Base-by-base conservation (phyloP, 2,797 vertebrate genomes). In the Cyclura pinguis region DNA sequence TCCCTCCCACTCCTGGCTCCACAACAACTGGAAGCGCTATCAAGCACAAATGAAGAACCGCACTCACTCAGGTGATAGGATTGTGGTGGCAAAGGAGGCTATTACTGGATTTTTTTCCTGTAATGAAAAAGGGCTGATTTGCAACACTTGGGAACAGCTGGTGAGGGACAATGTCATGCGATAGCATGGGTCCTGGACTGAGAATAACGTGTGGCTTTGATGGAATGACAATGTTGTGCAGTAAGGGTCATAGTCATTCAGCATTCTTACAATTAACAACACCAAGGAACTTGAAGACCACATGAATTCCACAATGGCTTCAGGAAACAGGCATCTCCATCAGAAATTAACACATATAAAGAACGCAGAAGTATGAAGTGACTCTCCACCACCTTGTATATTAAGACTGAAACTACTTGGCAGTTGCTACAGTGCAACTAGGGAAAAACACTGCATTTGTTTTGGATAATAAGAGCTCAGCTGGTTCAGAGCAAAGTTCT, bases 331-430 rank as follows among this genome's bases (percentile, higher is more conserved):
- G 91, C 74, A 89, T 62, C 84, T 93, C 81, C 90, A 93, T 55
- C 81, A 93, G 84, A 94, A 92, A 78, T 90, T 59, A 89, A 50
- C 90, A 42, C 24, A 77, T 84, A 69, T 77, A 10, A 4, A 93
- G 80, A 42, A 73, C 62, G 73, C 35, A 16, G 20, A 10, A 50
- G 9, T 29, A 50, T 74, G 89, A 88, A 85, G 69, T 64, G 88
- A 91, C 4, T 77, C 20, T 88, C 77, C 29, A 78, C 67, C 20
- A 73, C 29, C n/a, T 32, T 22, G 81, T 32, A 47, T 32, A 38
- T 5, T 14, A 16, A 78, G 14, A 78, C 8, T 47, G 69, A 47
- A 62, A 52, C 29, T 89, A 24, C 32, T 67, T 55, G n/a, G 81
- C 35, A 38, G 38, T 24, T 38, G 35, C 16, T 83, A 38, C 35